Conservation (phyloP, 2,113 vertebrate species). For the Antennarius striatus region DNA sequence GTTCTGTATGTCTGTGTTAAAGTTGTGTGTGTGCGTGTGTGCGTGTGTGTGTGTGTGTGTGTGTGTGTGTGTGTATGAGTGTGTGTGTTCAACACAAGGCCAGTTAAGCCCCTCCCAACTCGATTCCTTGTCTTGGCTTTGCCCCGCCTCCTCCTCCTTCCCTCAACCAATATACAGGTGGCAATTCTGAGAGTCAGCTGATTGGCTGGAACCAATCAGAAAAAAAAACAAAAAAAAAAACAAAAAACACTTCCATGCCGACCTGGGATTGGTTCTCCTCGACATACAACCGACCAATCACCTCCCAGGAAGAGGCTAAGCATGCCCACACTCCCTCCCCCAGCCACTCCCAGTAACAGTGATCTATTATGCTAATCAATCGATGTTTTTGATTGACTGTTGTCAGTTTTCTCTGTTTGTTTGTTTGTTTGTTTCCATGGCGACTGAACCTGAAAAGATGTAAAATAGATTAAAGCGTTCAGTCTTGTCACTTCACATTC, state of each 20-base stretch:
- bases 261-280: slow-evolving; percentile 62
- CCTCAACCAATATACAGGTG: slow-evolving; percentile 53
- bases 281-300: slow-evolving; percentile 48
- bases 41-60: slow-evolving; percentile 16
- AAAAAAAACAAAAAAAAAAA: slow-evolving; percentile 21
- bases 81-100: slow-evolving; percentile 58
- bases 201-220: slow-evolving; percentile 79
- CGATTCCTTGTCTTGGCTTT: slow-evolving; percentile 42
- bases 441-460: slow-evolving; percentile 62
- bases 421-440: slow-evolving; percentile 62
- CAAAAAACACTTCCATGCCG: slow-evolving; percentile 29
- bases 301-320: slow-evolving; percentile 61
- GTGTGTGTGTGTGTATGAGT: slow-evolving; percentile 20
- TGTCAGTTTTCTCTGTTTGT: slow-evolving; percentile 67
- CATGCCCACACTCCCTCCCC: slow-evolving; percentile 57
- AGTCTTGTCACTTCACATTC: slow-evolving; percentile 44
- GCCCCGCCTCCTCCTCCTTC: slow-evolving; percentile 15
- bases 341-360: slow-evolving; percentile 55
- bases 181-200: slow-evolving; percentile 57
- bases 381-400: slow-evolving; percentile 73
- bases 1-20: slow-evolving; percentile 64
- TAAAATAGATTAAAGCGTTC: slow-evolving; percentile 63
- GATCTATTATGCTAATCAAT: slow-evolving; percentile 73
- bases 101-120: slow-evolving; percentile 64
- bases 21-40: slow-evolving; percentile 47